Evolutionary conservation across 2,888 invertebrate species (phyloP).

Genomic region (Pyrgus malvae): DNA sequence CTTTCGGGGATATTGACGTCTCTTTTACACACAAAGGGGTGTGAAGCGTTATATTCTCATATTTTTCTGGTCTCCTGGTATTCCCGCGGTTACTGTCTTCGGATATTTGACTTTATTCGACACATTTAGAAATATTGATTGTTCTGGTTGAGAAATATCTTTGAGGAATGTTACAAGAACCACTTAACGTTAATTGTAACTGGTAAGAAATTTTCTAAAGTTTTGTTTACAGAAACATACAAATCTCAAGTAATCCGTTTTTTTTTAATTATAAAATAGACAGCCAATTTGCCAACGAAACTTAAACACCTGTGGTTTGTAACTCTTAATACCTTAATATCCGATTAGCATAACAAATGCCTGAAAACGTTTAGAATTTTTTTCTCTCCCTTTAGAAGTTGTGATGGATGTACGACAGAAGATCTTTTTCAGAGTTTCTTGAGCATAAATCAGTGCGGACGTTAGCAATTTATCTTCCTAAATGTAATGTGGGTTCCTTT

Average conservation of each 20-base stretch:
- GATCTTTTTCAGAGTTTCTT: slow-evolving; percentile 45
- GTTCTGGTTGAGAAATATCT: neutral
- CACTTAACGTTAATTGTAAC: neutral
- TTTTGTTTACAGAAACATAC: neutral
- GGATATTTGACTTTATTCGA: slow-evolving; percentile 41
- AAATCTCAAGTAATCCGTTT: neutral
- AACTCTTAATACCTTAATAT: slow-evolving; percentile 10
- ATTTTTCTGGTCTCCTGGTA: slow-evolving; percentile 34
- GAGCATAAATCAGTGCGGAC: slow-evolving; percentile 56
- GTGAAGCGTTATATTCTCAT: slow-evolving; percentile 31
- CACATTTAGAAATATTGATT: slow-evolving; percentile 18
- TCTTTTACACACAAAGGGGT: slow-evolving; percentile 19
- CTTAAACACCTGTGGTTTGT: slow-evolving; percentile 28
- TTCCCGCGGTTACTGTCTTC: slow-evolving; percentile 31
- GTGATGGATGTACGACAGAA: slow-evolving; percentile 45
- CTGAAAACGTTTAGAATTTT: slow-evolving; percentile 31
- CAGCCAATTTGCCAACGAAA: slow-evolving; percentile 3
- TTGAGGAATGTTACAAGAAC: neutral
- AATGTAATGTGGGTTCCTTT: slow-evolving; percentile 39
- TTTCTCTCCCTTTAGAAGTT: slow-evolving; percentile 49
- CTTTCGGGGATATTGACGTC: slow-evolving; percentile 13
- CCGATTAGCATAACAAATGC: slow-evolving; percentile 40
- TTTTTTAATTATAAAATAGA: slow-evolving; percentile 7
- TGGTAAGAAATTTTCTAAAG: neutral
- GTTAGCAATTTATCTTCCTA: slow-evolving; percentile 53